Evolutionary conservation across 2,888 invertebrate species (phyloP).

Genomic region (Cryptus viduatorius): DNA sequence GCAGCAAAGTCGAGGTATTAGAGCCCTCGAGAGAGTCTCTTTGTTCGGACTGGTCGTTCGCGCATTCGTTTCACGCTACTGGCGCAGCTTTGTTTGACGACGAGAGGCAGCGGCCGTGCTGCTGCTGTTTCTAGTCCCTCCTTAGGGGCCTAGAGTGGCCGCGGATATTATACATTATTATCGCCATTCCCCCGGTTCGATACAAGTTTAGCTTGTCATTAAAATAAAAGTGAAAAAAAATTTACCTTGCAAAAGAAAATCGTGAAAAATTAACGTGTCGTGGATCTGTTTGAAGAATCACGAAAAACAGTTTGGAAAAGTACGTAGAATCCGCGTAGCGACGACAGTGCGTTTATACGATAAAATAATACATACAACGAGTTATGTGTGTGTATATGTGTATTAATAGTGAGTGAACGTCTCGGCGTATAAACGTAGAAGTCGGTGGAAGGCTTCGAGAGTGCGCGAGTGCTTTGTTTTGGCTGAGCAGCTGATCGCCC

Average conservation of each 20-base stretch:
- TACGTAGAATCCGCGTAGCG: not conserved
- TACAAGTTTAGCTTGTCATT: not conserved
- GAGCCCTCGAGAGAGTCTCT: slow-evolving; percentile 70
- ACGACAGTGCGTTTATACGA: slow-evolving; percentile 15
- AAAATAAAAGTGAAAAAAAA: not conserved
- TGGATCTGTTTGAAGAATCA: not conserved
- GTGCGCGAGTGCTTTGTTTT: slow-evolving; percentile 71
- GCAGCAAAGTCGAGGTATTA: slow-evolving; percentile 37
- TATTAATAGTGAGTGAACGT: slow-evolving; percentile 25
- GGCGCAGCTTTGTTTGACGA: slow-evolving; percentile 81
- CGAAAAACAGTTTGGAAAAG: not conserved
- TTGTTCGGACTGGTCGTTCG: slow-evolving; percentile 77
- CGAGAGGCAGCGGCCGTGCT: slow-evolving; percentile 65
- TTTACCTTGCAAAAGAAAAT: not conserved
- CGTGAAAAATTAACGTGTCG: not conserved
- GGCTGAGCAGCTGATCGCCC: slow-evolving; percentile 71
- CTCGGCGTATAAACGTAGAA: not conserved
- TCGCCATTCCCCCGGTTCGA: slow-evolving; percentile 33
- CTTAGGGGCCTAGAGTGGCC: not conserved
- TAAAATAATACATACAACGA: not conserved
- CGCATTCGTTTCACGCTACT: slow-evolving; percentile 79
- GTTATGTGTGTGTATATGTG: not conserved
- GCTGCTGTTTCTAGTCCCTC: slow-evolving; percentile 20
- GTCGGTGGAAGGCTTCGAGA: not conserved
- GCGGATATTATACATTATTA: slow-evolving; percentile 13